These are phyloP conservation scores for Oryzias sinensis DNA, from an alignment of 2,797 vertebrate genomes.

Conservation along the genomic window DNA sequence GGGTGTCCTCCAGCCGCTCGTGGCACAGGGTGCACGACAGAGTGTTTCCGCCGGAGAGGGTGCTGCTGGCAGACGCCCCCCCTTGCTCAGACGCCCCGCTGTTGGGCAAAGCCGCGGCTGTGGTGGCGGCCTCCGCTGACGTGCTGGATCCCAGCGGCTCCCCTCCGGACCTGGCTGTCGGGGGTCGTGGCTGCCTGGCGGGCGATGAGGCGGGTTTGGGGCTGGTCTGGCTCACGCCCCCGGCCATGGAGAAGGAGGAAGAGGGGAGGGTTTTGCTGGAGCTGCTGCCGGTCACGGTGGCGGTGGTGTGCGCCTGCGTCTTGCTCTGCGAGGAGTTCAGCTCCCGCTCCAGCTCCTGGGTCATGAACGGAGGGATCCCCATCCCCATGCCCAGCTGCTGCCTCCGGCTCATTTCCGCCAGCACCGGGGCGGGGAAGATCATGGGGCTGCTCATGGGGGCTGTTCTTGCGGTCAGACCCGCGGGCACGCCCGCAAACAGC, in stretches of 20 bases:
- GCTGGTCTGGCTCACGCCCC: constrained; percentile 70
- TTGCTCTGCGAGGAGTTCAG: constrained; percentile 74
- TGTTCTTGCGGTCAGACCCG: constrained; percentile 75
- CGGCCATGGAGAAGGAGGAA: constrained; percentile 55
- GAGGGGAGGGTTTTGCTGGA: constrained; percentile 34
- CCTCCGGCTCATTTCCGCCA: constrained; percentile 80
- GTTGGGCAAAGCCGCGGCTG: constrained; percentile 68
- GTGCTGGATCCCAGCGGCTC: constrained; percentile 67
- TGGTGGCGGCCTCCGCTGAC: constrained; percentile 65
- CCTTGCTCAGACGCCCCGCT: constrained; percentile 69
- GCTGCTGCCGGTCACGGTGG: constrained; percentile 38
- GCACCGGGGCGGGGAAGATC: constrained; percentile 79
- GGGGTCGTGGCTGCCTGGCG: constrained; percentile 66
- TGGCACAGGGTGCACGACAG: constrained; percentile 83
- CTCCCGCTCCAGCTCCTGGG: constrained; percentile 82
- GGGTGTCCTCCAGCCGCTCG: constrained; percentile 80
- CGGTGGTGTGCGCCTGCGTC: constrained; percentile 50
- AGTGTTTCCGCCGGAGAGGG: constrained; percentile 62
- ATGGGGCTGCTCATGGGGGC: constrained; percentile 68
- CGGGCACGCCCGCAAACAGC: constrained; percentile 78
- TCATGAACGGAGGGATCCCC: constrained; percentile 75
- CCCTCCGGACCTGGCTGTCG: constrained; percentile 55
- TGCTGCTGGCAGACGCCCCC: constrained; percentile 57
- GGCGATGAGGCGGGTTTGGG: constrained; percentile 73
- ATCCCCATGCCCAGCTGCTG: constrained; percentile 74